A percentile compares a stretch with the other conserved stretches of the same genome.
Evolutionary conservation across 2,113 vertebrate species (phyloP).

Genomic region (Thryonomys swinderianus): DNA sequence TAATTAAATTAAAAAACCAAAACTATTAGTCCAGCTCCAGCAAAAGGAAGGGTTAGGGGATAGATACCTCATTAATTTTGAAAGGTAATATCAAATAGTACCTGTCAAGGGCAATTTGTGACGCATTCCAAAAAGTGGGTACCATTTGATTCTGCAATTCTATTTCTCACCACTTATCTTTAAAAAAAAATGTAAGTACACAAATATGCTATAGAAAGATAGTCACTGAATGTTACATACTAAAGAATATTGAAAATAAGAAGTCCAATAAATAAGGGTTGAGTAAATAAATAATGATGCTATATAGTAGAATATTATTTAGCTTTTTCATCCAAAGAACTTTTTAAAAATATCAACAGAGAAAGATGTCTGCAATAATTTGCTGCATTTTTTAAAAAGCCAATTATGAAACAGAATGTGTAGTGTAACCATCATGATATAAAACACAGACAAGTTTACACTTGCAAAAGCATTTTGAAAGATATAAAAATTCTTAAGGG

Average conservation of each 20-base stretch:
- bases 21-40: not conserved
- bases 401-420: not conserved
- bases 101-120: not conserved
- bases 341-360: not conserved
- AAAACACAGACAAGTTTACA: not conserved
- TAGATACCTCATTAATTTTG: slow-evolving; percentile 25
- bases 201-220: not conserved
- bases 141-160: slow-evolving; percentile 2
- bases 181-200: not conserved
- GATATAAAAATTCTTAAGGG: slow-evolving; percentile 20
- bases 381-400: not conserved
- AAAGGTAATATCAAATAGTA: slow-evolving; percentile 36
- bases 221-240: not conserved
- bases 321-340: not conserved
- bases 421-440: not conserved
- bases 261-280: not conserved
- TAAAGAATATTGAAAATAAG: not conserved
- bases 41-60: not conserved
- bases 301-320: not conserved
- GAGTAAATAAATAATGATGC: not conserved
- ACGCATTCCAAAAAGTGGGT: slow-evolving; percentile 11
- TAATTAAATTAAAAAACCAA: not conserved
- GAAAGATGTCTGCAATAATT: not conserved
- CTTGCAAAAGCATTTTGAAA: slow-evolving; percentile 17
- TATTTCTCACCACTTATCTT: slow-evolving; percentile 4